phyloP scores from a whole-genome alignment of 2,797 vertebrate genomes.

The Pelochelys cantorii region DNA sequence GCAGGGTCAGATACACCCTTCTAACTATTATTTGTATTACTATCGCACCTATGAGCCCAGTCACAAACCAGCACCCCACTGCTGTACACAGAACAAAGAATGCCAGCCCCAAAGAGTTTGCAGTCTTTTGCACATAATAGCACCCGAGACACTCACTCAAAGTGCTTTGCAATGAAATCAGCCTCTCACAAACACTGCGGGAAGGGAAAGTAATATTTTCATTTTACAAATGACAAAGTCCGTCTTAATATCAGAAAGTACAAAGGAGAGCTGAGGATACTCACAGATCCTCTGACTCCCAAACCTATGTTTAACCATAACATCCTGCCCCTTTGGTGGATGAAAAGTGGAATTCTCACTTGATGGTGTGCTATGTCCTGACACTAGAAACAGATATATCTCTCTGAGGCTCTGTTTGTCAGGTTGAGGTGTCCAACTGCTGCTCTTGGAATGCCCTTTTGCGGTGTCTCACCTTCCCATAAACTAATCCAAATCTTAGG shows the following conservation, averaged over 20 bases:
- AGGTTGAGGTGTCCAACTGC: not conserved
- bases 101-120: not conserved
- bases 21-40: not conserved
- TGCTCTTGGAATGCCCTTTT: not conserved
- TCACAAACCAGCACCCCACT: not conserved
- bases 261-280: not conserved
- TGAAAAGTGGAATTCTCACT: not conserved
- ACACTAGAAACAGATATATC: not conserved
- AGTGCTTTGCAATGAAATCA: not conserved
- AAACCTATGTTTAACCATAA: not conserved
- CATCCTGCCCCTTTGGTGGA: not conserved
- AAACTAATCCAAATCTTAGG: not conserved
- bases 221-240: not conserved
- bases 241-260: not conserved
- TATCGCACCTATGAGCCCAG: not conserved
- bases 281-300: not conserved
- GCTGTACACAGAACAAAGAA: not conserved
- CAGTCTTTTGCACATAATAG: not conserved
- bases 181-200: not conserved
- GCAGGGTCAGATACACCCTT: not conserved
- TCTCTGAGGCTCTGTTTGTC: not conserved
- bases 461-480: not conserved
- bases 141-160: not conserved
- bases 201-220: not conserved
- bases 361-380: not conserved